phyloP scores from a whole-genome alignment of 2,888 invertebrate genomes.

The Oegoconia quadripuncta region DNA sequence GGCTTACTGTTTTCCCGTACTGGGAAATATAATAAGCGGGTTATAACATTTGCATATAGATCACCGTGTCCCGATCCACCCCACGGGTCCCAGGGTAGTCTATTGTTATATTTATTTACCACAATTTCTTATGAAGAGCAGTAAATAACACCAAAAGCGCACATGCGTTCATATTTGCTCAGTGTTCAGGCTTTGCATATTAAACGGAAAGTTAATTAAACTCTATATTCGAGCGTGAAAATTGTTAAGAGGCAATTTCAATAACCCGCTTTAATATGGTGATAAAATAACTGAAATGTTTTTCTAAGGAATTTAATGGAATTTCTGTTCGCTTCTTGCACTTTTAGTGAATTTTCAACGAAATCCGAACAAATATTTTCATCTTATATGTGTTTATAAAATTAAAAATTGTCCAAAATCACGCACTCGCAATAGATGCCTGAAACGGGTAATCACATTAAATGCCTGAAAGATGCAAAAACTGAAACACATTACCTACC shows the following conservation, averaged over 20 bases:
- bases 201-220: conserved; percentile 41
- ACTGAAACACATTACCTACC: too few relatives aligned
- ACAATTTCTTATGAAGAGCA: conserved; percentile 48
- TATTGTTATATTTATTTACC: conserved; percentile 5
- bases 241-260: conserved; percentile 2
- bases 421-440: too few relatives aligned
- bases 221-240: conserved; percentile 8
- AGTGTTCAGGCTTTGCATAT: conserved; percentile 40
- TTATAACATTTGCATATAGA: conserved; percentile 77
- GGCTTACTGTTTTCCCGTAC: conserved; percentile 55
- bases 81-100: conserved; percentile 27
- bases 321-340: too few relatives aligned
- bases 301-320: too few relatives aligned
- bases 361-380: too few relatives aligned
- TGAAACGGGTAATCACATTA: too few relatives aligned
- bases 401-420: too few relatives aligned
- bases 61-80: conserved; percentile 57
- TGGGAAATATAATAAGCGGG: conserved; percentile 74
- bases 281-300: not conserved
- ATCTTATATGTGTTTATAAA: too few relatives aligned
- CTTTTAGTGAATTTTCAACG: too few relatives aligned
- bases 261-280: conserved; percentile 19
- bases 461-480: too few relatives aligned
- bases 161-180: conserved; percentile 37
- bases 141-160: conserved; percentile 49